These are phyloP conservation scores for Hybos culiciformis DNA, from an alignment of 2,888 invertebrate species.

Conservation along the genomic window DNA sequence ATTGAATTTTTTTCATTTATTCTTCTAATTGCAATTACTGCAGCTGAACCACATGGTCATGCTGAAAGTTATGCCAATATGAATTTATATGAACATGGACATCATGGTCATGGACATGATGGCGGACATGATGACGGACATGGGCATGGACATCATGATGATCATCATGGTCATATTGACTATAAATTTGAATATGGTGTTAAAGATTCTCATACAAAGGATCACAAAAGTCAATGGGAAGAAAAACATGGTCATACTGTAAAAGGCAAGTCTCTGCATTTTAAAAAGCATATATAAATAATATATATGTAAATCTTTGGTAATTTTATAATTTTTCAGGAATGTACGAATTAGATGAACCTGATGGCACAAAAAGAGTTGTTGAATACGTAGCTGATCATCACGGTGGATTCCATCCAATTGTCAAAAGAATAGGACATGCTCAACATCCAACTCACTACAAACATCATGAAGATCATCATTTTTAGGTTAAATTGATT, in stretches of 20 bases:
- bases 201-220: constrained; percentile 37
- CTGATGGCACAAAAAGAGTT: constrained; percentile 38
- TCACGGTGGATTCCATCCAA: constrained; percentile 38
- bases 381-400: constrained; percentile 39
- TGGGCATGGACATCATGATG: neutral
- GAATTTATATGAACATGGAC: neutral
- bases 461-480: neutral
- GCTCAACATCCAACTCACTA: constrained; percentile 25
- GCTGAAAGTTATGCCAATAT: constrained; percentile 1
- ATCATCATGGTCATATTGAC: constrained; percentile 26
- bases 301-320: too few species aligned
- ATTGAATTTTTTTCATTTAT: neutral
- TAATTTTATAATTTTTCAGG: too few species aligned
- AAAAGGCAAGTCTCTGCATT: constrained; percentile 35
- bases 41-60: neutral
- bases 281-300: too few species aligned
- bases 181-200: constrained; percentile 38
- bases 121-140: neutral
- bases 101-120: neutral
- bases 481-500: too few species aligned
- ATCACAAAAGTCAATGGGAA: constrained; percentile 38
- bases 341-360: constrained; percentile 39
- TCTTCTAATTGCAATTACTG: neutral
- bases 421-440: constrained; percentile 37
- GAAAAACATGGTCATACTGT: constrained; percentile 40